Evolutionary conservation across 2,113 vertebrate species (phyloP).

Genomic region (Willisornis vidua): DNA sequence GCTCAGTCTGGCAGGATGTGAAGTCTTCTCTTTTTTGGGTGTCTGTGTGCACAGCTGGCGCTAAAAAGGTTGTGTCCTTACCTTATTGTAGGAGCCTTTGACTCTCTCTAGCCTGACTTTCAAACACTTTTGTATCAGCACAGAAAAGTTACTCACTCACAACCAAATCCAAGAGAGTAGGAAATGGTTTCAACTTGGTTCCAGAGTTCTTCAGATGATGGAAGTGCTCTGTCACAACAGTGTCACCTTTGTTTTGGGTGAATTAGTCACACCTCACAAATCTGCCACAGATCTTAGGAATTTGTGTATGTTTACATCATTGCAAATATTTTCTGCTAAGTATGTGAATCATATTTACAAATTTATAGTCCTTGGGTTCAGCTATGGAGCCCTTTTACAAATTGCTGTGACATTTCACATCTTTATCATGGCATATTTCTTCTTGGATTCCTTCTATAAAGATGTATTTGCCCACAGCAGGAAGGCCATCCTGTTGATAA

Average conservation of each 20-base stretch:
- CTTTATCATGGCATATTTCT: not conserved
- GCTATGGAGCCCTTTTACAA: not conserved
- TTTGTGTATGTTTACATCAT: not conserved
- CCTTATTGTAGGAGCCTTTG: not conserved
- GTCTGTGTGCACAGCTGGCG: rapidly evolving
- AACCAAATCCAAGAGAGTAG: not conserved
- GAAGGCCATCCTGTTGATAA: not conserved
- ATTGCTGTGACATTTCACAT: not conserved
- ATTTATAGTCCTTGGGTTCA: not conserved
- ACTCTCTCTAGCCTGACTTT: not conserved
- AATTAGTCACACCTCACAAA: not conserved
- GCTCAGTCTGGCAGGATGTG: not conserved
- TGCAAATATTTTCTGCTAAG: not conserved
- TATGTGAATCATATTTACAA: not conserved
- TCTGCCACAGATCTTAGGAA: not conserved
- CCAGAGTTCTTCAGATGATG: not conserved
- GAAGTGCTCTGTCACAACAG: not conserved
- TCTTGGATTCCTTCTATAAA: not conserved
- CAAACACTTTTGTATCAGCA: not conserved
- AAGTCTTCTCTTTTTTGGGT: not conserved
- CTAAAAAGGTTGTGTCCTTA: not conserved
- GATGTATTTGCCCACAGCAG: constrained; percentile 1
- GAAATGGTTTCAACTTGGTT: not conserved
- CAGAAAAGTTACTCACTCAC: not conserved
- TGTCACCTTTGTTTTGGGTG: not conserved